Conservation (phyloP, 1,140 invertebrate genomes). For the Drosophila sp. region DNA sequence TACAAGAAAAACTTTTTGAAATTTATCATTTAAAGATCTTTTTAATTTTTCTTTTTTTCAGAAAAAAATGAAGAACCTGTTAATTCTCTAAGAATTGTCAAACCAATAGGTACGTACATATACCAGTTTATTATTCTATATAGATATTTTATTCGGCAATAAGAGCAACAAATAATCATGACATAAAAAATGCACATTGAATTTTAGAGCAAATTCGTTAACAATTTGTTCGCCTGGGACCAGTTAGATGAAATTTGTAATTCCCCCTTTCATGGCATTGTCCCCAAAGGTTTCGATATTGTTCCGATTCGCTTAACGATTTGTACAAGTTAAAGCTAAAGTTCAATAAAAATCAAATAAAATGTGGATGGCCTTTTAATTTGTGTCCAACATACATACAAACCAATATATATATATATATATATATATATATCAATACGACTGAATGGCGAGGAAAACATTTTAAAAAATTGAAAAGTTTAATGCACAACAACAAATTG, state of each 20-base stretch:
- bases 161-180: too few relatives aligned
- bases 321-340: constrained; percentile 19
- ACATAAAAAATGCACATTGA: too few relatives aligned
- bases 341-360: constrained; percentile 20
- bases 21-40: too few relatives aligned
- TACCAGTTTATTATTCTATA: too few relatives aligned
- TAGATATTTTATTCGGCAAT: too few relatives aligned
- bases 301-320: constrained; percentile 19
- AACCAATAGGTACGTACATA: too few relatives aligned
- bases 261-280: neutral
- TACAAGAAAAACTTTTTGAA: too few relatives aligned
- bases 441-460: constrained; percentile 17
- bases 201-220: neutral
- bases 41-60: too few relatives aligned
- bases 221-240: neutral
- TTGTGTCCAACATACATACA: constrained; percentile 24
- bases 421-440: neutral
- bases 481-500: constrained; percentile 39
- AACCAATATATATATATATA: neutral
- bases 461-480: constrained; percentile 55
- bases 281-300: neutral
- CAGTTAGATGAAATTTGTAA: neutral
- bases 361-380: constrained; percentile 22
- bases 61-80: too few relatives aligned
- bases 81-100: too few relatives aligned